These are phyloP conservation scores for Eueides isabella DNA, from an alignment of 1,140 invertebrate species.

Conservation along the genomic window DNA sequence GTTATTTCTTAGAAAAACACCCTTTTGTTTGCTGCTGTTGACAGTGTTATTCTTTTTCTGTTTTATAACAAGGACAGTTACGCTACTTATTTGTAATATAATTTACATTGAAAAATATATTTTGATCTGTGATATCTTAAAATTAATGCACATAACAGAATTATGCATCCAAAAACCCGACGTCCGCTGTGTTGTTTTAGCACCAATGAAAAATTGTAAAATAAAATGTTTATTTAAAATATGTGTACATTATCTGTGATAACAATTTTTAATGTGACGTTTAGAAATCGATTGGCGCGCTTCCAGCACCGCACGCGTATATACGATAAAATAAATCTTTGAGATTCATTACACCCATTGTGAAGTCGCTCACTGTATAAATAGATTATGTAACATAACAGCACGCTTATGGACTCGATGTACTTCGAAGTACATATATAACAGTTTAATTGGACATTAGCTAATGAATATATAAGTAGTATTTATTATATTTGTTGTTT, in stretches of 20 bases:
- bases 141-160: neutral
- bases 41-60: neutral
- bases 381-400: conserved; percentile 48
- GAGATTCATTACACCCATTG: conserved; percentile 37
- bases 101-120: neutral
- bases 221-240: neutral
- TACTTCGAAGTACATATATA: conserved; percentile 25
- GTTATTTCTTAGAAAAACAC: conserved; percentile 22
- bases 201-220: neutral
- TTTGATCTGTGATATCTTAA: neutral
- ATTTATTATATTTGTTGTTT: neutral
- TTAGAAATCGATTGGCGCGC: conserved; percentile 48
- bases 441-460: conserved; percentile 20
- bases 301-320: conserved; percentile 58
- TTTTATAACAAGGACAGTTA: neutral
- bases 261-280: conserved; percentile 21
- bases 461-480: neutral
- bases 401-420: conserved; percentile 32
- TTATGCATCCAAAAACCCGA: neutral
- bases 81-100: neutral
- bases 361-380: conserved; percentile 39
- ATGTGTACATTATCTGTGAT: conserved; percentile 7
- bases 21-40: conserved; percentile 4
- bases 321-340: conserved; percentile 42
- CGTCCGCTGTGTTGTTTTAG: neutral